Evolutionary conservation across 2,888 invertebrate species (phyloP), one percentile per base, ranked within the genome.

Genomic region (Pseudoips prasinana): DNA sequence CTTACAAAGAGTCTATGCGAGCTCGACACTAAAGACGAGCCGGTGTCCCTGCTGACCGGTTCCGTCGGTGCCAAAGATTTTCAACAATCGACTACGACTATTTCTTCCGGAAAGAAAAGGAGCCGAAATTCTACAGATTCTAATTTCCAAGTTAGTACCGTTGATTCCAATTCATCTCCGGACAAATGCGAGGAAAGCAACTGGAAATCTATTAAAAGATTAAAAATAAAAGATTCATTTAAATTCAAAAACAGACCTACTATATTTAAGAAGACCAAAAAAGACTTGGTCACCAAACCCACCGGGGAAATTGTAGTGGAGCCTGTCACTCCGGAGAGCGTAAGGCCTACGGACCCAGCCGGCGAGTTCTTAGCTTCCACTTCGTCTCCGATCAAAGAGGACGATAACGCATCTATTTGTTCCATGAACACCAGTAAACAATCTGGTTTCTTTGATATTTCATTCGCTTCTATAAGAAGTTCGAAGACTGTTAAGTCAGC

Each of bases 191-290:
- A 88, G 54, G 88, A 89, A 17, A 84, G 82, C 32, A 74, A 86
- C 50, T 89, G 89, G 89, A 89, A 88, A 55, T 87, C 89, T 1
- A 89, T 89, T 11, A 89, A 89, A 62, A 73, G 87, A 46, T 59
- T 89, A 26, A 89, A 89, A 66, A 88, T 89, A 38, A 89, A 89
- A 51, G 89, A 89, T 55, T 89, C 89, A 0, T 89, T 89, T 56
- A 86, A 88, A 49, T 89, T 89, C 50, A 89, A 89, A 54, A 89
- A 81, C 41, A 73, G 84, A 49, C 89, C 89, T 1, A 80, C 83
- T 3, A 87, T 89, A 64, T 87, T 88, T 46, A 89, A 89, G 58
- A 75, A 69, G 43, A 76, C 80, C 1, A 86, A 86, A 63, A 89
- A 88, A 32, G 86, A 87, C 28, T 67, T 83, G 0, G 69, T 78